These are phyloP conservation scores for Poeciliopsis turneri DNA, from an alignment of 2,797 vertebrate species.

Conservation along the genomic window DNA sequence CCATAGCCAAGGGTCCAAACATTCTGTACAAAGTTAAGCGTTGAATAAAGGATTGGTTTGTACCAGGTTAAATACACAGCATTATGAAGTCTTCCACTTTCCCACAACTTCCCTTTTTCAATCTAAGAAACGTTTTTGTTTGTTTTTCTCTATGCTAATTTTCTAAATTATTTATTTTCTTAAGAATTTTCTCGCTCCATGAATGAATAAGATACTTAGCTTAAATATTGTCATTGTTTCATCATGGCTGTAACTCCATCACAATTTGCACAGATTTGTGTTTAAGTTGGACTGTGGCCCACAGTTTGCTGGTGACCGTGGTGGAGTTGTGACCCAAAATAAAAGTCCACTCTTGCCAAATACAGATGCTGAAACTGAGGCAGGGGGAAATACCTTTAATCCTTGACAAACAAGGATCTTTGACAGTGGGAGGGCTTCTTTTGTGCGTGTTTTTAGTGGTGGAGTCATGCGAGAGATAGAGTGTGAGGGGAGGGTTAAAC, in stretches of 20 bases:
- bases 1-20: too few species aligned
- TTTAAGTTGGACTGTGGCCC: conserved; percentile 71
- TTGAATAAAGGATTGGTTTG: too few species aligned
- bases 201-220: conserved; percentile 26
- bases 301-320: conserved; percentile 69
- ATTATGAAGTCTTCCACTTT: background rate
- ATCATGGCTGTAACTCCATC: conserved; percentile 44
- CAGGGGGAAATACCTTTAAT: conserved; percentile 76
- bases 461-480: conserved; percentile 63
- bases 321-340: conserved; percentile 66
- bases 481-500: conserved; percentile 78
- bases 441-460: conserved; percentile 61
- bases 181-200: conserved; percentile 26
- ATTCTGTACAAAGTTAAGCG: too few species aligned
- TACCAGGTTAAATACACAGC: too few species aligned
- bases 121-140: background rate
- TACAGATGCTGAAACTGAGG: conserved; percentile 70
- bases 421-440: conserved; percentile 64
- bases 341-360: conserved; percentile 66
- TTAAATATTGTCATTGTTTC: conserved; percentile 48
- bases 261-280: conserved; percentile 67
- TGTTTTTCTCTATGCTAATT: conserved; percentile 59
- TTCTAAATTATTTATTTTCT: conserved; percentile 59
- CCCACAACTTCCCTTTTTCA: background rate
- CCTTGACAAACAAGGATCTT: conserved; percentile 81